Conservation (phyloP, 2,113 vertebrate genomes). For the Gopherus flavomarginatus region DNA sequence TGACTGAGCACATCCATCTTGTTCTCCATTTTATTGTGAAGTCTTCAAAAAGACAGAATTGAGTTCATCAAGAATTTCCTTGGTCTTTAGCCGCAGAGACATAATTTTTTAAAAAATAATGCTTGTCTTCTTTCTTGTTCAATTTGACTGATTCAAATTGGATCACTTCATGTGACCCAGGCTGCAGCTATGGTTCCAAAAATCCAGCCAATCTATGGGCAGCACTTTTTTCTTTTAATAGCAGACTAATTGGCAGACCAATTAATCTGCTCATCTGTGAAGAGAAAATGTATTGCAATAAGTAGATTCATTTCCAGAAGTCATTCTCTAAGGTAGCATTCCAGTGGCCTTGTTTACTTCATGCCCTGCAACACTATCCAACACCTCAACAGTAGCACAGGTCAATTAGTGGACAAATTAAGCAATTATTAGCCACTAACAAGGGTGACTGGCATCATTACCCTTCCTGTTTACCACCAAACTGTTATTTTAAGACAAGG, state of each 20-base stretch:
- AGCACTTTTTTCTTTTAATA: conserved; percentile 79
- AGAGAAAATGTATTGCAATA: conserved; percentile 81
- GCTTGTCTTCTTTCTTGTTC: conserved; percentile 43
- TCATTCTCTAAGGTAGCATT: conserved; percentile 80
- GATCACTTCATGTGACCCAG: conserved; percentile 71
- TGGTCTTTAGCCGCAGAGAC: background rate
- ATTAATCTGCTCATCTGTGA: conserved; percentile 89
- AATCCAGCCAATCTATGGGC: conserved; percentile 57
- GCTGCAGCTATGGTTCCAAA: conserved; percentile 31
- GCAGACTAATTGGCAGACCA: conserved; percentile 83
- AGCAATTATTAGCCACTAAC: conserved; percentile 90
- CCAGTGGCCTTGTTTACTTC: conserved; percentile 80
- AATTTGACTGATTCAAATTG: conserved; percentile 54
- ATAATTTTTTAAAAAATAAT: conserved; percentile 24
- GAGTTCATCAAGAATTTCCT: background rate
- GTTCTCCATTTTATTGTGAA: conserved; percentile 12
- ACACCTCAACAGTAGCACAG: conserved; percentile 78
- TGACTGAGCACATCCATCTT: background rate
- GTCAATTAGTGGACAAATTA: conserved; percentile 91
- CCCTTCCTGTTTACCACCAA: conserved; percentile 88
- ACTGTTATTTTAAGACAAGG: conserved; percentile 82
- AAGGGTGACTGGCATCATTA: conserved; percentile 88
- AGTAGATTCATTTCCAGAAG: conserved; percentile 82
- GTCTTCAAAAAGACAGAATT: background rate
- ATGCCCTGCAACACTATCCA: conserved; percentile 79